Conservation (phyloP, 2,797 vertebrate species). For the Halcyon badia region DNA sequence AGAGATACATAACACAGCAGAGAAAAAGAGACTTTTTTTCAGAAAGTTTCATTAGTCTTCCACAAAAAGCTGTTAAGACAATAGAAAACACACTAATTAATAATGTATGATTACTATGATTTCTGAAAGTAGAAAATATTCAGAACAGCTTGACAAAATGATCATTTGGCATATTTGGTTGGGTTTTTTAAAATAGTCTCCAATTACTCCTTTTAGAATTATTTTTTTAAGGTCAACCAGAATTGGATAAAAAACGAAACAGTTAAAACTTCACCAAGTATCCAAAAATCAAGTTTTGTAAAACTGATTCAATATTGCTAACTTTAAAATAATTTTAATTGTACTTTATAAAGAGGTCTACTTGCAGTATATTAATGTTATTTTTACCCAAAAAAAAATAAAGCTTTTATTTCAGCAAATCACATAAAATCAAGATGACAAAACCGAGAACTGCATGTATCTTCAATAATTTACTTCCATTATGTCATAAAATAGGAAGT, state of each 20-base stretch:
- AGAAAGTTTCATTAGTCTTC: not conserved
- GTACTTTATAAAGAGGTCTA: not conserved
- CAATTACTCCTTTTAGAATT: not conserved
- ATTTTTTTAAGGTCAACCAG: not conserved
- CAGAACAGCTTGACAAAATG: not conserved
- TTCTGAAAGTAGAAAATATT: not conserved
- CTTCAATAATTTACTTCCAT: slow-evolving; percentile 21
- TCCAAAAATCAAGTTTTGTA: not conserved
- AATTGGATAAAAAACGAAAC: not conserved
- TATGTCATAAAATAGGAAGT: slow-evolving; percentile 20
- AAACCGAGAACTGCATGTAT: not conserved
- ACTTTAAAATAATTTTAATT: not conserved
- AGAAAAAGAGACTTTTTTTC: not conserved
- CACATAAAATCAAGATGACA: not conserved
- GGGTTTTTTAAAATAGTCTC: not conserved
- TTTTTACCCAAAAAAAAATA: not conserved
- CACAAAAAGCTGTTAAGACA: not conserved
- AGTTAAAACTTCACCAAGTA: not conserved
- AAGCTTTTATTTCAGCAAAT: not conserved
- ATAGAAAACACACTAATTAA: not conserved
- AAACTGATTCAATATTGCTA: not conserved
- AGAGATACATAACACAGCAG: not conserved
- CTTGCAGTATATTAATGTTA: not conserved
- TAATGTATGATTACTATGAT: not conserved
- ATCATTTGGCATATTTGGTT: not conserved